These are phyloP conservation scores for Rhea pennata DNA, from an alignment of 2,113 vertebrate species.

Conservation along the genomic window DNA sequence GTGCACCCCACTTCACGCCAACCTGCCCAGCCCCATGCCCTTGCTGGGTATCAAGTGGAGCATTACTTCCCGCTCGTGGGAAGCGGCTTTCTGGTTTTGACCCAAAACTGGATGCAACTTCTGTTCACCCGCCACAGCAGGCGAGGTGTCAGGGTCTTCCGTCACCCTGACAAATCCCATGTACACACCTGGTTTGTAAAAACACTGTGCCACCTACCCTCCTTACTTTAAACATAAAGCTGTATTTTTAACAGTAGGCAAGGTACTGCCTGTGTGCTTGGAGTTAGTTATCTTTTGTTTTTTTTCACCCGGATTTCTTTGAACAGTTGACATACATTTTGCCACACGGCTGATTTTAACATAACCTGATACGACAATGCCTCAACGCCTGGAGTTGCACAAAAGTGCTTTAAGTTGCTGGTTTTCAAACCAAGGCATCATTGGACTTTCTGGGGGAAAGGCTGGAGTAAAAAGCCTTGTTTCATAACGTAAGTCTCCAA, in stretches of 20 bases:
- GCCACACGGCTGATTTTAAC: not conserved
- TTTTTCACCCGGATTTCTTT: not conserved
- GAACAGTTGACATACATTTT: rapidly evolving
- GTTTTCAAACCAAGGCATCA: not conserved
- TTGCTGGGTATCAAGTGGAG: not conserved
- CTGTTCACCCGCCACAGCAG: not conserved
- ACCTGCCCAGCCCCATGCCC: not conserved
- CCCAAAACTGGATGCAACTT: not conserved
- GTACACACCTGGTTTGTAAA: rapidly evolving
- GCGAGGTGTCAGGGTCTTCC: not conserved
- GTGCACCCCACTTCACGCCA: rapidly evolving
- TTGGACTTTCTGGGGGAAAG: not conserved
- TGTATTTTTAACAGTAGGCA: not conserved
- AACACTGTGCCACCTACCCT: not conserved
- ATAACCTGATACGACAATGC: not conserved
- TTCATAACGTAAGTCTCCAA: not conserved
- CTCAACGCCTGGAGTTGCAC: not conserved
- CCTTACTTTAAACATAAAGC: not conserved
- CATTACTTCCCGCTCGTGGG: not conserved
- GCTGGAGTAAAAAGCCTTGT: not conserved
- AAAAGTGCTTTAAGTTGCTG: not conserved
- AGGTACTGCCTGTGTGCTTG: not conserved
- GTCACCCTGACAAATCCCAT: not conserved
- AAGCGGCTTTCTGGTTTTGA: not conserved
- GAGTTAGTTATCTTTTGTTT: not conserved